Conservation (phyloP, 2,888 invertebrate species). For the Sthenelais limicola region DNA sequence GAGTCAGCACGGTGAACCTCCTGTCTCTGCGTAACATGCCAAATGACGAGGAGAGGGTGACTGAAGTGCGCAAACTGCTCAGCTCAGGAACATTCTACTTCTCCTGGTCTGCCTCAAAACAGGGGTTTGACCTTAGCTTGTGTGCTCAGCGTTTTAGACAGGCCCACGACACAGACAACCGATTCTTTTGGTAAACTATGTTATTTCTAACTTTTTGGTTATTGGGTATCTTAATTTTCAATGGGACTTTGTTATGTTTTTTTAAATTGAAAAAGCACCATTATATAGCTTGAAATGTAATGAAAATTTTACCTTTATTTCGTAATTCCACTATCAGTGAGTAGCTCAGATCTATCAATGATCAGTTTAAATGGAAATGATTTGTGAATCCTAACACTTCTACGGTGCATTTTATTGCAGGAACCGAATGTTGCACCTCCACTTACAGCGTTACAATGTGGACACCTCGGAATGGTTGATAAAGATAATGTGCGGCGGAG, state of each 20-base stretch:
- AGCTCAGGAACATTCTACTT: conserved; percentile 99
- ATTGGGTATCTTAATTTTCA: no score
- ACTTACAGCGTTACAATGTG: conserved; percentile 91
- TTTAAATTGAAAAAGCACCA: no score
- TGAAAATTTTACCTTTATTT: conserved; percentile 5
- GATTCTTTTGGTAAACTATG: conserved; percentile 94
- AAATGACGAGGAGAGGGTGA: conserved; percentile 71
- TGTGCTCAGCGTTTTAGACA: conserved; percentile 92
- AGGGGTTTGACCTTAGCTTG: conserved; percentile 89
- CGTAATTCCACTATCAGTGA: no score
- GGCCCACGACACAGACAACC: conserved; percentile 87
- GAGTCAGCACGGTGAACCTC: conserved; percentile 93
- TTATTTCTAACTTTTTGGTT: no score
- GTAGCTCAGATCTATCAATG: no score
- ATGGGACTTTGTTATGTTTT: no score
- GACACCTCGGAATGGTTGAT: conserved; percentile 93
- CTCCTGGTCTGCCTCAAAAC: conserved; percentile 80
- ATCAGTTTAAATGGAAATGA: no score
- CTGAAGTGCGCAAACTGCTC: conserved; percentile 83
- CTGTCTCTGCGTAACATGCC: conserved; percentile 79
- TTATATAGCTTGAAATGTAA: no score
- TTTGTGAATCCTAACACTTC: no score
- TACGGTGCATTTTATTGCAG: no score
- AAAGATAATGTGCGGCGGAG: conserved; percentile 96
- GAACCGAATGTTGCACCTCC: conserved; percentile 96